A percentile compares a stretch with the other conserved stretches of the same genome.
Conservation (phyloP, 2,888 invertebrate genomes). For the Parnassius glacialis region DNA sequence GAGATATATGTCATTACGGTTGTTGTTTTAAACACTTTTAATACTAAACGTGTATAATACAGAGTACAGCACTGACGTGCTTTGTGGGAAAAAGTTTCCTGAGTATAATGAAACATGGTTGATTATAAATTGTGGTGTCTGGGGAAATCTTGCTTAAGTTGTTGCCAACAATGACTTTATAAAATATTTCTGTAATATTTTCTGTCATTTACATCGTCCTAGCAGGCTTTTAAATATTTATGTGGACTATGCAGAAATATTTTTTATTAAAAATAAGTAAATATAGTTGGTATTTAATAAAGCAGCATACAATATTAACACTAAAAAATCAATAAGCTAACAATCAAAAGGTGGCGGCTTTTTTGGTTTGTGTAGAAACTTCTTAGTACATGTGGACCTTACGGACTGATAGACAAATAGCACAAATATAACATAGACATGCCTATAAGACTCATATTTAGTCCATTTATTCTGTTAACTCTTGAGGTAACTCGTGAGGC, state of each 20-base stretch:
- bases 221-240: neutral
- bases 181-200: conserved; percentile 39
- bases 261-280: too few species aligned
- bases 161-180: conserved; percentile 55
- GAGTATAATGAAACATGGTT: conserved; percentile 58
- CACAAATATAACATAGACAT: too few species aligned
- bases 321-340: too few species aligned
- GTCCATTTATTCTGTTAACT: too few species aligned
- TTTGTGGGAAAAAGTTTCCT: conserved; percentile 47
- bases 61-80: conserved; percentile 32
- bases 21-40: conserved; percentile 4
- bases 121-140: conserved; percentile 62
- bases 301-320: too few species aligned
- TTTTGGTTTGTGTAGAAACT: too few species aligned
- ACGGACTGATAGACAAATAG: too few species aligned
- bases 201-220: conserved; percentile 1
- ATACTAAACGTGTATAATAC: conserved; percentile 11
- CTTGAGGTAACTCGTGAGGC: too few species aligned
- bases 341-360: too few species aligned
- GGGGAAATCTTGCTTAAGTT: conserved; percentile 71
- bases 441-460: too few species aligned
- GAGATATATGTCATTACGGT: neutral
- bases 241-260: neutral
- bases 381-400: too few species aligned
- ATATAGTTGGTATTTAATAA: too few species aligned